phyloP scores from a whole-genome alignment of 2,888 invertebrate species.

The Helicoverpa assulta region DNA sequence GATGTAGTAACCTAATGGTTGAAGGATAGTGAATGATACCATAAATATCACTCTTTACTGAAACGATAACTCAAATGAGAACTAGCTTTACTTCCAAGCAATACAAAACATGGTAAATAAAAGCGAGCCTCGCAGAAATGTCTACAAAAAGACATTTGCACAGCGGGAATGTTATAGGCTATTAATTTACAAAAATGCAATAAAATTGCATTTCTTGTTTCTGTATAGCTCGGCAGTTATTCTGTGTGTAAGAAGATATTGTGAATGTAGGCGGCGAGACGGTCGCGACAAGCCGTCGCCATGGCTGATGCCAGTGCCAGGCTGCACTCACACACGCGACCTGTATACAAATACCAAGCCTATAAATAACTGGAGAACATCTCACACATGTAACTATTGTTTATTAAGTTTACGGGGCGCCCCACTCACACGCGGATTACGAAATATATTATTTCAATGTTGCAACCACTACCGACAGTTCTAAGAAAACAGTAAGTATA shows the following conservation, averaged over 20 bases:
- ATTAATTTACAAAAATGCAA: slow-evolving; percentile 57
- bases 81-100: not conserved
- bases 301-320: slow-evolving; percentile 76
- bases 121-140: slow-evolving; percentile 4
- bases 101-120: not conserved
- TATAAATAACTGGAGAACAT: slow-evolving; percentile 50
- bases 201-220: slow-evolving; percentile 64
- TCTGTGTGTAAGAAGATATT: slow-evolving; percentile 72
- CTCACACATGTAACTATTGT: slow-evolving; percentile 38
- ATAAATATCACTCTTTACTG: not conserved
- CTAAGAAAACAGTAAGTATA: not conserved
- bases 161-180: slow-evolving; percentile 53
- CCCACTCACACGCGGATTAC: slow-evolving; percentile 1
- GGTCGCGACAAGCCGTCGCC: slow-evolving; percentile 82
- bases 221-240: slow-evolving; percentile 64
- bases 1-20: not conserved
- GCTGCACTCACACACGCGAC: slow-evolving; percentile 65
- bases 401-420: slow-evolving; percentile 30
- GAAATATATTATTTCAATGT: slow-evolving; percentile 2
- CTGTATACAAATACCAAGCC: slow-evolving; percentile 60
- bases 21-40: not conserved
- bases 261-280: slow-evolving; percentile 68
- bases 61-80: not conserved
- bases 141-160: slow-evolving; percentile 15
- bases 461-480: not conserved